A percentile compares a stretch with the other conserved stretches of the same genome.
Evolutionary conservation across 1,140 invertebrate species (phyloP).

Genomic region (Tachypleus tridentatus): DNA sequence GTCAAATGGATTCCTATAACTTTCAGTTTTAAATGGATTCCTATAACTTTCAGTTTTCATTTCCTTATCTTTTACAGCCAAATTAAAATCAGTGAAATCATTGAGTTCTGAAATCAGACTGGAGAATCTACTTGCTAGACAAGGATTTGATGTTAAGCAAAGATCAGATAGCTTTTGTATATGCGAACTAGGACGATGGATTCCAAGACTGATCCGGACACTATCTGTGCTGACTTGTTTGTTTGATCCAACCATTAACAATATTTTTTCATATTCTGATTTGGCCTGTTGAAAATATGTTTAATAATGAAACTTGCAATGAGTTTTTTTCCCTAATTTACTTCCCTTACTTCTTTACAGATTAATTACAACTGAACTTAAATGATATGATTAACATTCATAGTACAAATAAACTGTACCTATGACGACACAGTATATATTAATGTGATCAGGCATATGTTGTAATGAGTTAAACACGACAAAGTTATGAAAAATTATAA

Average conservation of each 20-base stretch:
- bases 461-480: too few relatives aligned
- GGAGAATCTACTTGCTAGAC: slow-evolving; percentile 64
- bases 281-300: slow-evolving; percentile 51
- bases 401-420: too few relatives aligned
- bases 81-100: slow-evolving; percentile 74
- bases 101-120: slow-evolving; percentile 64
- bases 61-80: slow-evolving; percentile 45
- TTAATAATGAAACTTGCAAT: too few relatives aligned
- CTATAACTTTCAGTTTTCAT: slow-evolving; percentile 54
- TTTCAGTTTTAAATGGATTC: too few relatives aligned
- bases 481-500: too few relatives aligned
- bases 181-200: slow-evolving; percentile 10
- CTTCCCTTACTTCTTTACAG: too few relatives aligned
- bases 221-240: slow-evolving; percentile 47
- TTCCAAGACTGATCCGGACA: slow-evolving; percentile 46
- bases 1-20: slow-evolving; percentile 92
- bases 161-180: slow-evolving; percentile 40
- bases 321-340: too few relatives aligned
- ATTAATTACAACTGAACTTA: too few relatives aligned
- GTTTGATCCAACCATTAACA: slow-evolving; percentile 47
- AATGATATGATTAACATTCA: too few relatives aligned
- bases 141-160: slow-evolving; percentile 51
- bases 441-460: too few relatives aligned
- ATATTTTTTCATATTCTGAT: slow-evolving; percentile 79
- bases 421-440: too few relatives aligned